A percentile compares a stretch with the other conserved stretches of the same genome.
These are phyloP conservation scores for Nyctibius grandis DNA, from an alignment of 2,797 vertebrate species.

Conservation along the genomic window DNA sequence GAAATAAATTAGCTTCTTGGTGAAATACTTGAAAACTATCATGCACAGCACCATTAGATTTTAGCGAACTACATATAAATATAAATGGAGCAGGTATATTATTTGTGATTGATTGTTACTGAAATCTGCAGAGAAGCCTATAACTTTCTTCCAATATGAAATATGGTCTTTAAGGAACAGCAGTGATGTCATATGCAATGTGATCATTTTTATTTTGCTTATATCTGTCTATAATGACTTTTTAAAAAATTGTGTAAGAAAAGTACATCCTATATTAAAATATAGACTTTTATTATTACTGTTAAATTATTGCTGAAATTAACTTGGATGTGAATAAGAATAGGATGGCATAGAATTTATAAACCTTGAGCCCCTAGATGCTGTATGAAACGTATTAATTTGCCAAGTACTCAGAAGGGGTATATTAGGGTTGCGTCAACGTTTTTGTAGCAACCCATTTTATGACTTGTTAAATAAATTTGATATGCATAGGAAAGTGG, in stretches of 20 bases:
- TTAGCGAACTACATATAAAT: neutral
- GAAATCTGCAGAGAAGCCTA: neutral
- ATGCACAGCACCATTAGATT: neutral
- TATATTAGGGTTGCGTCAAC: neutral
- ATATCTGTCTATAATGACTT: neutral
- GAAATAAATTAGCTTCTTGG: neutral
- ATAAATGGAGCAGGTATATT: neutral
- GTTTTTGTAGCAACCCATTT: neutral
- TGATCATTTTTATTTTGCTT: neutral
- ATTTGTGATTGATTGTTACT: neutral
- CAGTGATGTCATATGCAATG: accelerated
- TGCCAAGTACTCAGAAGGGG: neutral
- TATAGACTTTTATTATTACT: neutral
- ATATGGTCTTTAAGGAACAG: neutral
- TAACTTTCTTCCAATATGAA: neutral
- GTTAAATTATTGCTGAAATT: neutral
- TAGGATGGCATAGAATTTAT: neutral
- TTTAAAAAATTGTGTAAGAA: accelerated
- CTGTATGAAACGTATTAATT: neutral
- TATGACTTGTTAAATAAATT: neutral
- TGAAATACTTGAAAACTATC: neutral
- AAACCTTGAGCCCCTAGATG: neutral
- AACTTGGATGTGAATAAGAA: neutral
- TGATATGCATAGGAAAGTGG: neutral
- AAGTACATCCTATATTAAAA: neutral